Evolutionary conservation across 2,888 invertebrate genomes (phyloP).

Genomic region (Athetis lepigone): DNA sequence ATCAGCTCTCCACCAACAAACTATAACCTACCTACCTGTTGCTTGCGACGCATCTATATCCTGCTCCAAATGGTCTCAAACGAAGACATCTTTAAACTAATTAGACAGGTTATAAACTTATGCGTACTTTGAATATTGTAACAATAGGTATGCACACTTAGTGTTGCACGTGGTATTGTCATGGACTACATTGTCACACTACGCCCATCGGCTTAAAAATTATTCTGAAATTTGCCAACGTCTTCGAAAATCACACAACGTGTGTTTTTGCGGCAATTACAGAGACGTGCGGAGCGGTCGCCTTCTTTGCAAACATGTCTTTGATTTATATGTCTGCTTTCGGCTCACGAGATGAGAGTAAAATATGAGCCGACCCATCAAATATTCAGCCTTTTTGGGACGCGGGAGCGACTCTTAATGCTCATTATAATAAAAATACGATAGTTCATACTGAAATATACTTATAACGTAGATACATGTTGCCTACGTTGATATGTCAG

Average conservation of each 20-base stretch:
- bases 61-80: conserved; percentile 52
- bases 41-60: conserved; percentile 69
- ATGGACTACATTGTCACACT: conserved; percentile 42
- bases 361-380: conserved; percentile 88
- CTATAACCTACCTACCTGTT: conserved; percentile 72
- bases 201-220: conserved; percentile 67
- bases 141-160: conserved; percentile 25
- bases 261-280: conserved; percentile 89
- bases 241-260: conserved; percentile 85
- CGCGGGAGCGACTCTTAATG: conserved; percentile 80
- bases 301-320: conserved; percentile 83
- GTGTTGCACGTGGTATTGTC: conserved; percentile 12
- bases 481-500: conserved; percentile 72
- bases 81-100: conserved; percentile 49
- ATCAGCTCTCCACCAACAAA: conserved; percentile 82
- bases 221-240: conserved; percentile 88
- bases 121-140: conserved; percentile 22
- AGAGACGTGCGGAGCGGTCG: conserved; percentile 84
- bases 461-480: conserved; percentile 66
- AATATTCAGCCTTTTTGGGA: conserved; percentile 87
- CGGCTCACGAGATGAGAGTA: conserved; percentile 80
- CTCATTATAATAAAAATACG: conserved; percentile 89
- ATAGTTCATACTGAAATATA: conserved; percentile 84
- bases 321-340: conserved; percentile 88
- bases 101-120: conserved; percentile 34